Evolutionary conservation across 1,140 invertebrate species (phyloP), one percentile per base, ranked within the genome.

Genomic region (Sycobia sp.): DNA sequence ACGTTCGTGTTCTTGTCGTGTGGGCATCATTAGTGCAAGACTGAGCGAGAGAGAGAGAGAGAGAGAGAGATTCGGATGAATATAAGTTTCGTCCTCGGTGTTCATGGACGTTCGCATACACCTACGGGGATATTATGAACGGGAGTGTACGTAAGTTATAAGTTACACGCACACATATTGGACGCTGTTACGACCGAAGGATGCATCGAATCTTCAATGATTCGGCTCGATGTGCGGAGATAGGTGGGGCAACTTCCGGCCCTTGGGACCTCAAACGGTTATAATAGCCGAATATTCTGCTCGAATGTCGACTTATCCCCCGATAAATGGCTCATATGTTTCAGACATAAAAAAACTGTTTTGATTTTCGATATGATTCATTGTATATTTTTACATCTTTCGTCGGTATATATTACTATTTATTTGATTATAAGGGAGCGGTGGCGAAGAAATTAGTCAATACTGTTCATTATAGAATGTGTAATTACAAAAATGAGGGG

Each of bases 301-400:
- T 65, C 76, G 76, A 74, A 75, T 77, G 77, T 79, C n/a, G 75
- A 73, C 76, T 55, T n/a, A n/a, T n/a, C n/a, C n/a, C n/a, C n/a
- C n/a, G n/a, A n/a, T n/a, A n/a, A n/a, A n/a, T n/a, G n/a, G n/a
- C n/a, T n/a, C n/a, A n/a, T n/a, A n/a, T n/a, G n/a, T n/a, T n/a
- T n/a, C n/a, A n/a, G n/a, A n/a, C n/a, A n/a, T n/a, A n/a, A n/a
- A n/a, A n/a, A n/a, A n/a, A n/a, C n/a, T n/a, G n/a, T n/a, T n/a
- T n/a, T n/a, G n/a, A n/a, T n/a, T n/a, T n/a, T n/a, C n/a, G n/a
- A n/a, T n/a, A n/a, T n/a, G n/a, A n/a, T n/a, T n/a, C n/a, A n/a
- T n/a, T n/a, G n/a, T n/a, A n/a, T n/a, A n/a, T n/a, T n/a, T n/a
- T n/a, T n/a, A n/a, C n/a, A n/a, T n/a, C n/a, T n/a, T n/a, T n/a